Evolutionary conservation across 2,797 vertebrate genomes (phyloP).

Genomic region (Moxostoma hubbsi): DNA sequence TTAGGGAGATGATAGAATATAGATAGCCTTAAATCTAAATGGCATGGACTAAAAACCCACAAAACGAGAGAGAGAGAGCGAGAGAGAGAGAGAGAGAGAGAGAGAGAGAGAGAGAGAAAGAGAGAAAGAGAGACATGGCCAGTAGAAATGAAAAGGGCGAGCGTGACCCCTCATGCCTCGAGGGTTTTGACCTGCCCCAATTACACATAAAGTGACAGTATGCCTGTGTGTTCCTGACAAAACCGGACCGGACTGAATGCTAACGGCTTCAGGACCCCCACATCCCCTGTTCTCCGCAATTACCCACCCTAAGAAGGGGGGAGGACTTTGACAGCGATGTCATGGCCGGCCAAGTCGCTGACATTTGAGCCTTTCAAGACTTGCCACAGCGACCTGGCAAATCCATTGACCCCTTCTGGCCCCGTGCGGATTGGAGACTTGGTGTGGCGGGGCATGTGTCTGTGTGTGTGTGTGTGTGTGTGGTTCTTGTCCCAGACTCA

Average conservation of each 20-base stretch:
- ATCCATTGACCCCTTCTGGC: slow-evolving; percentile 62
- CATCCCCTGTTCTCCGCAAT: slow-evolving; percentile 27
- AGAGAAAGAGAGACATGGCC: slow-evolving; percentile 42
- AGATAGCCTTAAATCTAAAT: too few species aligned
- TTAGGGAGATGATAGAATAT: too few species aligned
- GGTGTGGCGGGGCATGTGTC: slow-evolving; percentile 44
- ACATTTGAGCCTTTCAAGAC: slow-evolving; percentile 75
- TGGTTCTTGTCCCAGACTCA: slow-evolving; percentile 44
- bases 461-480: slow-evolving; percentile 43
- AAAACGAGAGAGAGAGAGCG: not conserved
- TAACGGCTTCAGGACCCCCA: slow-evolving; percentile 53
- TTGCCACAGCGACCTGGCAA: slow-evolving; percentile 72
- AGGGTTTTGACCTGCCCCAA: slow-evolving; percentile 73
- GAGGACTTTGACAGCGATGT: slow-evolving; percentile 63
- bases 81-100: slow-evolving; percentile 39
- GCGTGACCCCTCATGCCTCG: slow-evolving; percentile 48
- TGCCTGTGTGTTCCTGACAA: slow-evolving; percentile 75
- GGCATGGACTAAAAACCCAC: too few species aligned
- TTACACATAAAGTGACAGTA: slow-evolving; percentile 80
- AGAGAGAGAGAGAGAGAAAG: slow-evolving; percentile 23
- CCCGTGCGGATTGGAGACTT: slow-evolving; percentile 68
- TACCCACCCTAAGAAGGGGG: slow-evolving; percentile 39
- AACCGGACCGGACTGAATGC: slow-evolving; percentile 67
- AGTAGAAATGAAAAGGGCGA: slow-evolving; percentile 23
- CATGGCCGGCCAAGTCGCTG: slow-evolving; percentile 70